Evolutionary conservation across 2,888 invertebrate species (phyloP).

Genomic region (Chorisops tibialis): DNA sequence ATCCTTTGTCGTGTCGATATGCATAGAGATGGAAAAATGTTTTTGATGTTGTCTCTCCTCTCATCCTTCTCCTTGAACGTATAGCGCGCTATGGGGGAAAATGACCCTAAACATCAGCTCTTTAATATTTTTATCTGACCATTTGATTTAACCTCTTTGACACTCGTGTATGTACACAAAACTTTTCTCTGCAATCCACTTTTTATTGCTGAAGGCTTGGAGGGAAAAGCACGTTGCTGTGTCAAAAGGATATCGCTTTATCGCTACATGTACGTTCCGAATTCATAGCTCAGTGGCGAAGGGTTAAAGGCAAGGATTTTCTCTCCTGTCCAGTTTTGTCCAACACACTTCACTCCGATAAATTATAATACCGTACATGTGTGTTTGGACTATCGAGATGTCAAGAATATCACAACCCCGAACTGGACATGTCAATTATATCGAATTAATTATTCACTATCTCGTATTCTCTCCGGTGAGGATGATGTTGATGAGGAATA

Average conservation of each 20-base stretch:
- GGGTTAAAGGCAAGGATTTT: too few species aligned
- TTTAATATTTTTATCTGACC: constrained; percentile 35
- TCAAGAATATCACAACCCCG: constrained; percentile 7
- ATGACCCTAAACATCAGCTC: background rate
- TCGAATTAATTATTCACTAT: constrained; percentile 33
- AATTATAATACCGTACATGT: background rate
- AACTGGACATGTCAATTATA: constrained; percentile 32
- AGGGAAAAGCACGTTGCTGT: background rate
- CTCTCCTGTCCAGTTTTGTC: constrained; percentile 12
- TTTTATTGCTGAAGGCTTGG: background rate
- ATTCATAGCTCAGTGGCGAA: too few species aligned
- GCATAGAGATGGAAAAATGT: background rate
- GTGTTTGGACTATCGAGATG: background rate
- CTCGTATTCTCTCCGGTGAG: background rate
- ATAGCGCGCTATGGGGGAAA: background rate
- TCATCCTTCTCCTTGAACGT: background rate
- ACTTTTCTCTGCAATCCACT: constrained; percentile 5
- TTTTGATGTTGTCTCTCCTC: constrained; percentile 18
- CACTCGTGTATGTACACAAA: constrained; percentile 14
- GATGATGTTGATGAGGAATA: background rate
- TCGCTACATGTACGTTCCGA: too few species aligned
- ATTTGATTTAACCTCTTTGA: constrained; percentile 37
- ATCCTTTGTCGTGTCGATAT: too few species aligned
- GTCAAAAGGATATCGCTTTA: too few species aligned
- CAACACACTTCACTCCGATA: background rate